These are phyloP conservation scores for Pollenia angustigena DNA, from an alignment of 2,888 invertebrate species.

Conservation along the genomic window DNA sequence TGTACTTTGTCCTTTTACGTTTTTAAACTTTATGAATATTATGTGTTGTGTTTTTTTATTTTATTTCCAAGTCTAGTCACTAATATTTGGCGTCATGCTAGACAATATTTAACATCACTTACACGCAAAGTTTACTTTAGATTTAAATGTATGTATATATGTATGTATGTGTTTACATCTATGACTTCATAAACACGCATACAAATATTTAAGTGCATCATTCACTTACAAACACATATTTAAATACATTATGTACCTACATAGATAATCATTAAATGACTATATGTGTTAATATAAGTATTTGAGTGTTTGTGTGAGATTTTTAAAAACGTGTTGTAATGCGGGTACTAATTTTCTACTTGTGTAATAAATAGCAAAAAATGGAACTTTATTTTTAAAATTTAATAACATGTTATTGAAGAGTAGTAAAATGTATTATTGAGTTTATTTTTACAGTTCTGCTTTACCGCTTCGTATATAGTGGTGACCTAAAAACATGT, in stretches of 20 bases:
- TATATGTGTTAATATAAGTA: slow-evolving; percentile 18
- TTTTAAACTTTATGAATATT: slow-evolving; percentile 58
- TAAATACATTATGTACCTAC: neutral
- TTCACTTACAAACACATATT: neutral
- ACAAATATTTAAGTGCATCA: neutral
- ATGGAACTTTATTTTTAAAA: slow-evolving; percentile 38
- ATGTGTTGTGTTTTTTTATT: slow-evolving; percentile 55
- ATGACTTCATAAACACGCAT: slow-evolving; percentile 1
- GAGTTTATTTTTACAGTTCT: slow-evolving; percentile 23
- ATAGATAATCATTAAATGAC: slow-evolving; percentile 54
- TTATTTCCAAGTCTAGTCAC: slow-evolving; percentile 61
- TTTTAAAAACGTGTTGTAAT: slow-evolving; percentile 59
- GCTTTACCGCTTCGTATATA: neutral
- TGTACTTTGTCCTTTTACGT: slow-evolving; percentile 33
- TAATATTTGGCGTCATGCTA: slow-evolving; percentile 72
- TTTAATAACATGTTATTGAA: slow-evolving; percentile 54
- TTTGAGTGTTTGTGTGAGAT: neutral
- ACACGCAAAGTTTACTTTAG: slow-evolving; percentile 70
- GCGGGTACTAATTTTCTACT: slow-evolving; percentile 59
- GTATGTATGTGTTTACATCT: neutral
- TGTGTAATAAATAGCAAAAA: slow-evolving; percentile 12
- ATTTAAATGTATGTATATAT: slow-evolving; percentile 34
- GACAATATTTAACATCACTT: slow-evolving; percentile 72
- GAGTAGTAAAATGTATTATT: slow-evolving; percentile 55
- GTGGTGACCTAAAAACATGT: slow-evolving; percentile 59